Base-by-base conservation (phyloP, 2,797 vertebrate genomes). In the Fratercula arctica region DNA sequence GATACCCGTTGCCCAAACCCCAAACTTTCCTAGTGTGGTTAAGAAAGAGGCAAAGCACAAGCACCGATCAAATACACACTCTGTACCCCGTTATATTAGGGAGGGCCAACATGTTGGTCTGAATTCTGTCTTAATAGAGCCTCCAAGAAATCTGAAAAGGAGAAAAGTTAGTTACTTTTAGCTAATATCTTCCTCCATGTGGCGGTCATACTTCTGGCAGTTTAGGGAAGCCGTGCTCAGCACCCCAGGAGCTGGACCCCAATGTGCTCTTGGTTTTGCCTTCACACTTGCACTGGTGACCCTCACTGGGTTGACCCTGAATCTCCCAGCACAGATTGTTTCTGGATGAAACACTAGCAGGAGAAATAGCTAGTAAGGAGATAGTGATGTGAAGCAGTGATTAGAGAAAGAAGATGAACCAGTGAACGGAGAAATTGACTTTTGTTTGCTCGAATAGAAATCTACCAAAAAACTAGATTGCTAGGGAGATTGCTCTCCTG, bases 351-450 rank as follows among this genome's bases (percentile, higher is more conserved):
- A 67, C 16, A n/a, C 11, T 37, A 26, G 2, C 13, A 67, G 60
- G 59, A 89, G 11, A 70, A 59, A 20, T 16, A 56, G 26, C 3
- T 43, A 12, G 39, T 60, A 39, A 45, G 24, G 33, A 63, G 51
- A 39, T 0, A 50, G 28, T 45, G 10, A 14, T 24, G 7, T 59
- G 39, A 87, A 85, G 63, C 5, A n/a, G 12, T 1, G 0, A 29
- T 24, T 15, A 31, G 19, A 66, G 45, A 59, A 60, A 60, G 13
- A 6, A 59, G 16, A n/a, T 48, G 1, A 67, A 69, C 74, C 24
- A 25, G 14, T 23, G 8, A 20, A 15, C 3, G 63, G 21, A 59
- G 24, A 70, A 82, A 41, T 3, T 50, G 9, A 21, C 46, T 83
- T 88, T 33, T 68, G 7, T 28, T 68, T 80, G 8, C 48, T 83